phyloP scores from a whole-genome alignment of 2,888 invertebrate genomes.

The Brenthis daphne region DNA sequence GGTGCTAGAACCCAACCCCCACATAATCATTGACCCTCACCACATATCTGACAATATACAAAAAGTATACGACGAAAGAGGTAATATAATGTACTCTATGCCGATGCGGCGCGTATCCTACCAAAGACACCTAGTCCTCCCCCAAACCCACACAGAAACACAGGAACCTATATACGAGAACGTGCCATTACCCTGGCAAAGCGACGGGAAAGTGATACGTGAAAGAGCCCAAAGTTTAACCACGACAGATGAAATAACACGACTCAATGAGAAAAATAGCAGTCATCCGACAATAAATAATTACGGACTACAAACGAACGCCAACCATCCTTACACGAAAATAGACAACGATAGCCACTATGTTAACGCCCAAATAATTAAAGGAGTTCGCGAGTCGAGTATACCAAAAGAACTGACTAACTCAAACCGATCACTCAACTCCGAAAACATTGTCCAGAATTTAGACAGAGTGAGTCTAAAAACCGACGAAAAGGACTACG shows the following conservation, averaged over 20 bases:
- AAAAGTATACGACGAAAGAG: constrained; percentile 84
- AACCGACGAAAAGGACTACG: constrained; percentile 60
- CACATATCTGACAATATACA: constrained; percentile 83
- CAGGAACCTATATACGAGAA: constrained; percentile 92
- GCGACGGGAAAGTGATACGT: constrained; percentile 59
- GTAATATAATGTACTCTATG: constrained; percentile 85
- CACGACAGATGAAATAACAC: constrained; percentile 85
- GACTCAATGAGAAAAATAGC: constrained; percentile 69
- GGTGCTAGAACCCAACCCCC: constrained; percentile 75
- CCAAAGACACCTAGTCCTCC: constrained; percentile 76
- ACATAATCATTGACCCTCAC: constrained; percentile 82
- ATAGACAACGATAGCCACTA: constrained; percentile 65
- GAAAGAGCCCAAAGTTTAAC: constrained; percentile 86
- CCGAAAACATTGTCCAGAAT: constrained; percentile 54
- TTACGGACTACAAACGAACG: constrained; percentile 49
- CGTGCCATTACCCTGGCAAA: constrained; percentile 87
- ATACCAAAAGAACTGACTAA: constrained; percentile 61
- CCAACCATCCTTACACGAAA: constrained; percentile 48
- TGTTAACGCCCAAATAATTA: constrained; percentile 74
- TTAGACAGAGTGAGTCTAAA: constrained; percentile 64
- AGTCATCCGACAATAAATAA: constrained; percentile 63
- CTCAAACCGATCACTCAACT: constrained; percentile 55
- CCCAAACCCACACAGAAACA: constrained; percentile 61
- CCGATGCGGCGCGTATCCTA: constrained; percentile 76
- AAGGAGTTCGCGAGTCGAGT: constrained; percentile 68